Evolutionary conservation across 2,113 vertebrate genomes (phyloP).

Genomic region (Probosciger aterrimus): DNA sequence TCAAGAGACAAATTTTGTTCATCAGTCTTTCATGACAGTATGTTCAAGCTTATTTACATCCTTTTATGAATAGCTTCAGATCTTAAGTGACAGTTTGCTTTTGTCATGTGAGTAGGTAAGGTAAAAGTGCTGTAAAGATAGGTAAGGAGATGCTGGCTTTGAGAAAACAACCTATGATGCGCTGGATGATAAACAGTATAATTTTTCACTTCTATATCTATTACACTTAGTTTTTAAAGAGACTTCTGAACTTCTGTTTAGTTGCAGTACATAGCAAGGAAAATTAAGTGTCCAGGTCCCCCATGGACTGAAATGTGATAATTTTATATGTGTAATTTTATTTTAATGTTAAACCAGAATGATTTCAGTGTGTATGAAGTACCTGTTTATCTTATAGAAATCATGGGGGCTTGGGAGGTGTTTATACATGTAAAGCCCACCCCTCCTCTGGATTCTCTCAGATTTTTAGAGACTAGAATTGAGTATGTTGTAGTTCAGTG

Average conservation of each 20-base stretch:
- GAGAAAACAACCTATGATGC: background rate
- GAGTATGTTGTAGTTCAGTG: background rate
- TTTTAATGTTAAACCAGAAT: background rate
- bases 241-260: background rate
- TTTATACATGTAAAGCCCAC: background rate
- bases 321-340: background rate
- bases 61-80: background rate
- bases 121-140: background rate
- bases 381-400: background rate
- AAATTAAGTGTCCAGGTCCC: background rate
- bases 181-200: background rate
- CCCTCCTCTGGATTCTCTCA: fast-evolving
- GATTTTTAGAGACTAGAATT: background rate
- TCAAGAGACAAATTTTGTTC: background rate
- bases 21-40: background rate
- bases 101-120: background rate
- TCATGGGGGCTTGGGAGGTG: background rate
- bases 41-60: background rate
- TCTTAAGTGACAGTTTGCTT: background rate
- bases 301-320: background rate
- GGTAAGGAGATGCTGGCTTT: background rate
- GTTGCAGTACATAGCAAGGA: background rate
- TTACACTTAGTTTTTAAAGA: background rate
- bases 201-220: background rate
- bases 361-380: background rate